Conservation (phyloP, 2,797 vertebrate genomes). For the Limosa lapponica region DNA sequence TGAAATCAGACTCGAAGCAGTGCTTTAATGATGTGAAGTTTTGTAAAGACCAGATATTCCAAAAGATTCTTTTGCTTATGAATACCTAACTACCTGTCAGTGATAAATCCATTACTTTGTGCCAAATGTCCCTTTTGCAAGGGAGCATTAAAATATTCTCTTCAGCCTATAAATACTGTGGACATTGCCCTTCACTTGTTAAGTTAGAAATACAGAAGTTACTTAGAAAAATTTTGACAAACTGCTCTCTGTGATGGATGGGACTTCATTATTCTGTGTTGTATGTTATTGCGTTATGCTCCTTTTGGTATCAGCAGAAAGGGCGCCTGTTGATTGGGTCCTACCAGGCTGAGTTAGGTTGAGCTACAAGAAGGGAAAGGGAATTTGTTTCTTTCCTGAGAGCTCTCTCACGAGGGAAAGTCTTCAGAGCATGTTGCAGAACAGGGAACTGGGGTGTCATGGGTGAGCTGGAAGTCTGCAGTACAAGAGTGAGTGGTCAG, state of each 20-base stretch:
- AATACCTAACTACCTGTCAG: neutral
- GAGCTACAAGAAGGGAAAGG: neutral
- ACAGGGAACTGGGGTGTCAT: neutral
- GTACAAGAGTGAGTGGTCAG: accelerated
- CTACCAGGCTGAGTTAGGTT: neutral
- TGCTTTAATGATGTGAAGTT: neutral
- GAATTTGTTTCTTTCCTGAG: neutral
- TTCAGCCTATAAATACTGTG: neutral
- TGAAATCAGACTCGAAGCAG: neutral
- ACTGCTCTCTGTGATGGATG: neutral
- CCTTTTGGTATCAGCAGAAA: neutral
- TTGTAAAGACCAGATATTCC: neutral
- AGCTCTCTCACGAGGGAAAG: neutral
- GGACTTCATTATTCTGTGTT: too few species aligned
- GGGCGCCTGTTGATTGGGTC: accelerated
- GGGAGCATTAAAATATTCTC: neutral
- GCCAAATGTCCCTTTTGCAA: neutral
- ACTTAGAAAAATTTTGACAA: neutral
- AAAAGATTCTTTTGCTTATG: neutral
- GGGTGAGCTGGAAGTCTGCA: neutral
- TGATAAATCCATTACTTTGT: neutral
- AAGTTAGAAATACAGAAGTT: neutral
- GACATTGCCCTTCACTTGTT: neutral
- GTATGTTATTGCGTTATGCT: accelerated
- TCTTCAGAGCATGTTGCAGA: accelerated